phyloP scores from a whole-genome alignment of 1,140 invertebrate species.

The Micrasema longulum region DNA sequence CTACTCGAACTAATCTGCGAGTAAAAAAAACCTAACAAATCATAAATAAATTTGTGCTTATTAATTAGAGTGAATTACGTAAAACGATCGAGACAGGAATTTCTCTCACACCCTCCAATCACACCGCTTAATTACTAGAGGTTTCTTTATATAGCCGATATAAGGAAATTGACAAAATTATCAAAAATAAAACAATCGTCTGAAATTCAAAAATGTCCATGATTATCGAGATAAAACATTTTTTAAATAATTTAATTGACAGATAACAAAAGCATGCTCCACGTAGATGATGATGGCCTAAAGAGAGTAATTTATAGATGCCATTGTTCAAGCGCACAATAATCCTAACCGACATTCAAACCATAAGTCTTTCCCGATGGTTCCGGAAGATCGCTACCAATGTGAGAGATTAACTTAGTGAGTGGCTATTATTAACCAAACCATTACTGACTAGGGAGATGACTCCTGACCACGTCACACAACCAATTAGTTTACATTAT shows the following conservation, averaged over 20 bases:
- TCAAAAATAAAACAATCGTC: too few relatives aligned
- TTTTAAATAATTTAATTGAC: conserved; percentile 6
- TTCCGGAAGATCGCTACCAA: too few relatives aligned
- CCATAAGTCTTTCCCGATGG: too few relatives aligned
- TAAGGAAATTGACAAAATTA: conserved; percentile 9
- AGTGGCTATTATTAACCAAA: too few relatives aligned
- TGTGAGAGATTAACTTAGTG: too few relatives aligned
- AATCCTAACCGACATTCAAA: background rate
- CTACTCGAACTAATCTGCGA: conserved; percentile 25
- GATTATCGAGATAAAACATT: background rate
- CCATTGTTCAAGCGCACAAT: background rate
- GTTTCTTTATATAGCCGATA: conserved; percentile 8
- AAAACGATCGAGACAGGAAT: conserved; percentile 9
- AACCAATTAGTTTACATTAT: background rate
- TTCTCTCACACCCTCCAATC: conserved; percentile 15
- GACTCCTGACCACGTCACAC: background rate
- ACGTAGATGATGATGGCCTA: background rate
- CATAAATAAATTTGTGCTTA: conserved; percentile 37
- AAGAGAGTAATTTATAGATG: conserved; percentile 6
- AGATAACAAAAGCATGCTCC: background rate
- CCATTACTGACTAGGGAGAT: too few relatives aligned
- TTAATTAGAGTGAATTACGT: conserved; percentile 31
- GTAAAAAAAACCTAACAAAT: conserved; percentile 34
- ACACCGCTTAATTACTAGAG: conserved; percentile 13
- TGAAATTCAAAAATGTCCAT: background rate